Percentiles rank a stretch among this genome's conserved stretches.
phyloP scores from a whole-genome alignment of 2,113 vertebrate species.

The Catharus fuscescens region DNA sequence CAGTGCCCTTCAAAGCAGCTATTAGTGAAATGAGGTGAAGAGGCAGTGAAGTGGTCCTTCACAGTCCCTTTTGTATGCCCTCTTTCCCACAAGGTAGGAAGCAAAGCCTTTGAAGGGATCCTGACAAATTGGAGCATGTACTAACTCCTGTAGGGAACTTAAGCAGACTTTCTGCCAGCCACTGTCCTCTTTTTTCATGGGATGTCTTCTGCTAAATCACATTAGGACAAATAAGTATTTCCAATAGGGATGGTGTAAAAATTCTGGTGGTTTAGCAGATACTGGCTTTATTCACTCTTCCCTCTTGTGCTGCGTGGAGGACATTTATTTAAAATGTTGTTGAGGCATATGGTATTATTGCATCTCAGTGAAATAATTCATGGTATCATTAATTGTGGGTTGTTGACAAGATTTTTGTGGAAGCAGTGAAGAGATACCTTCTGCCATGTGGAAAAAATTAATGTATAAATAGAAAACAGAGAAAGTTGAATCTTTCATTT shows the following conservation, averaged over 20 bases:
- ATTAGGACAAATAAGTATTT: neutral
- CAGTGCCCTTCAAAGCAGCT: neutral
- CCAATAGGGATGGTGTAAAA: neutral
- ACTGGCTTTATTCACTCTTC: neutral
- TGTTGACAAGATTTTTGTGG: conserved; percentile 29
- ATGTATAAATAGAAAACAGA: conserved; percentile 27
- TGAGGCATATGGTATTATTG: neutral
- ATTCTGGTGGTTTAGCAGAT: neutral
- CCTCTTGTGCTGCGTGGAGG: neutral
- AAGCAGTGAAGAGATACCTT: neutral
- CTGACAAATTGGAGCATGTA: neutral
- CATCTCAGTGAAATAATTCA: neutral
- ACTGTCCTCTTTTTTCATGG: neutral
- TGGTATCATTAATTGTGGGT: neutral
- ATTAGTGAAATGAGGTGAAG: conserved; percentile 2
- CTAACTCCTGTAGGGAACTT: neutral
- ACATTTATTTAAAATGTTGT: neutral
- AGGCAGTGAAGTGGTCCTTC: neutral
- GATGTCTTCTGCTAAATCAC: neutral
- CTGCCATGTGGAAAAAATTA: neutral
- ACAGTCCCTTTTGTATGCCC: neutral
- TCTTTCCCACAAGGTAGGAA: neutral
- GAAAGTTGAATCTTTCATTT: conserved; percentile 12
- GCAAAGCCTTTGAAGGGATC: neutral
- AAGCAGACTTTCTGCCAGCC: neutral